Evolutionary conservation across 2,888 invertebrate species (phyloP).

Genomic region (Parascotia fuliginaria): DNA sequence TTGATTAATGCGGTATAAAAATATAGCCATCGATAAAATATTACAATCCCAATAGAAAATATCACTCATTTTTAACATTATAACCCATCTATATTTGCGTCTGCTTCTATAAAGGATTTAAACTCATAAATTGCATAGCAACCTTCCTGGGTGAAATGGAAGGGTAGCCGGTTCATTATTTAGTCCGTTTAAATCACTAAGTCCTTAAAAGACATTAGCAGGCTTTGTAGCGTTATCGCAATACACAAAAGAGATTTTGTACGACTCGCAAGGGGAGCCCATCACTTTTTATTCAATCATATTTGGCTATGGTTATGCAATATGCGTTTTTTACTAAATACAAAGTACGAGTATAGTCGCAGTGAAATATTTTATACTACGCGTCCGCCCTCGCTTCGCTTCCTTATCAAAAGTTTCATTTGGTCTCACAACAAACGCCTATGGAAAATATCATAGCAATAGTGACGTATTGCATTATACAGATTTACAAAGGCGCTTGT

Average conservation of each 20-base stretch:
- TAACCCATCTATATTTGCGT: slow-evolving; percentile 18
- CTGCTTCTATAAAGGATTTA: slow-evolving; percentile 59
- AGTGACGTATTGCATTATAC: too few species aligned
- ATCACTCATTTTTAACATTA: slow-evolving; percentile 12
- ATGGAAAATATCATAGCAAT: too few species aligned
- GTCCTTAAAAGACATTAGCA: slow-evolving; percentile 86
- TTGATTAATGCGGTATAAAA: too few species aligned
- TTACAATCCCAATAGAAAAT: slow-evolving; percentile 11
- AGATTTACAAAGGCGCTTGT: too few species aligned
- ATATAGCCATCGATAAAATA: not conserved
- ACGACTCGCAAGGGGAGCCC: slow-evolving; percentile 60
- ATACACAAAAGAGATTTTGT: slow-evolving; percentile 83
- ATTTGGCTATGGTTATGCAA: slow-evolving; percentile 46
- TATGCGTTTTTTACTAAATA: too few species aligned
- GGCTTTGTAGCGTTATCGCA: slow-evolving; percentile 83
- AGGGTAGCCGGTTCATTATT: slow-evolving; percentile 83
- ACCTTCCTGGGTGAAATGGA: slow-evolving; percentile 51
- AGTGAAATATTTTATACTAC: too few species aligned
- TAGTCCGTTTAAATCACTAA: slow-evolving; percentile 86
- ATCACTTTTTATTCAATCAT: slow-evolving; percentile 69
- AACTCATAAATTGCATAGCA: slow-evolving; percentile 72
- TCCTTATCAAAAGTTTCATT: too few species aligned
- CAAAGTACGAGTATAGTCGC: too few species aligned
- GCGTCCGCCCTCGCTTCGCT: too few species aligned
- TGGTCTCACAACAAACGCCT: too few species aligned